phyloP scores from a whole-genome alignment of 2,797 vertebrate species.

The Channa striata region DNA sequence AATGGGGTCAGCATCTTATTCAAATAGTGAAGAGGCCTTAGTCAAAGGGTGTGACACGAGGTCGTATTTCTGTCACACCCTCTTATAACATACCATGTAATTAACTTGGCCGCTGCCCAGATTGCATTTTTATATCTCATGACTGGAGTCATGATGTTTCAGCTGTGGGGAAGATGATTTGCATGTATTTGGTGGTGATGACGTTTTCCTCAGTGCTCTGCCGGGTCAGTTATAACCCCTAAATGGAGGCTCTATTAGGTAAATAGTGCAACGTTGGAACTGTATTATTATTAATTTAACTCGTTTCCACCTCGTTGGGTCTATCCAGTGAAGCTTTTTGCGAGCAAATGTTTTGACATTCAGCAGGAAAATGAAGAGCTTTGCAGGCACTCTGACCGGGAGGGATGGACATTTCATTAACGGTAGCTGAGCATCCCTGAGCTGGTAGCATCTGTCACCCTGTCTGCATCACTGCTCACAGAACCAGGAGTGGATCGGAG shows the following conservation, averaged over 20 bases:
- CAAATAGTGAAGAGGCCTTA: conserved; percentile 53
- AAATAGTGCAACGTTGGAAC: conserved; percentile 5
- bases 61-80: conserved; percentile 67
- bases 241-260: not conserved
- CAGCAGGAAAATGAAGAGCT: conserved; percentile 53
- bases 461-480: conserved; percentile 59
- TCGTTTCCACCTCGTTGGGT: conserved; percentile 36
- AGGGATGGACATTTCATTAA: conserved; percentile 72
- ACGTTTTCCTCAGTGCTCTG: conserved; percentile 20
- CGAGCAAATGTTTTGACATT: conserved; percentile 59
- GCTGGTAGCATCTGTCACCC: conserved; percentile 64
- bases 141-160: conserved; percentile 48
- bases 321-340: conserved; percentile 30
- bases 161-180: conserved; percentile 42
- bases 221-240: conserved; percentile 18
- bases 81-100: conserved; percentile 45
- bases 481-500: conserved; percentile 45
- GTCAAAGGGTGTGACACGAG: conserved; percentile 50
- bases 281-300: conserved; percentile 21
- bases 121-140: conserved; percentile 55
- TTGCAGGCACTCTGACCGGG: conserved; percentile 51
- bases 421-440: conserved; percentile 63
- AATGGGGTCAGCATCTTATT: conserved; percentile 55
- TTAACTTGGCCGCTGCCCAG: conserved; percentile 41
- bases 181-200: conserved; percentile 28